Conservation (phyloP, 2,113 vertebrate species). For the Siniperca chuatsi region DNA sequence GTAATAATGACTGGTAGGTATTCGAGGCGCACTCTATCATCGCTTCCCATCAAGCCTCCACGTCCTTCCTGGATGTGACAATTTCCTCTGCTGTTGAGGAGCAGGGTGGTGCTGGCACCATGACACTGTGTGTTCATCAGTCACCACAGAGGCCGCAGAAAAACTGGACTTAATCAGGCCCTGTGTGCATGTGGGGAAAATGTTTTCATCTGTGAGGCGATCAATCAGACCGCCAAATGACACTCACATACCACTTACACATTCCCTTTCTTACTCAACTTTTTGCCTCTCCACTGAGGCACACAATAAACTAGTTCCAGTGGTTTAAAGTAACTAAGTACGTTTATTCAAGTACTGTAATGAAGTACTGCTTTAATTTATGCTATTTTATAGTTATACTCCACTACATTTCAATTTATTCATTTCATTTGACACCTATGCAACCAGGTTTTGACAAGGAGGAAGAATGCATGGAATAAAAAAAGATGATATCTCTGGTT, state of each 20-base stretch:
- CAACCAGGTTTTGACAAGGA: not conserved
- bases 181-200: conserved; percentile 6
- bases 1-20: conserved; percentile 66
- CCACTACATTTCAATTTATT: not conserved
- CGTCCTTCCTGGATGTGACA: conserved; percentile 68
- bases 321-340: not conserved
- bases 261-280: not conserved
- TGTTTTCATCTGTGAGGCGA: conserved; percentile 34
- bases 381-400: not conserved
- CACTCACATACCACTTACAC: not conserved
- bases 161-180: conserved; percentile 46
- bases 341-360: not conserved
- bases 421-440: not conserved
- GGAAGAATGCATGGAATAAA: not conserved
- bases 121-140: conserved; percentile 43
- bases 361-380: not conserved
- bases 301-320: not conserved
- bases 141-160: conserved; percentile 44
- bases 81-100: conserved; percentile 53
- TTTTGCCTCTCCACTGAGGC: not conserved
- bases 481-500: not conserved
- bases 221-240: conserved; percentile 24
- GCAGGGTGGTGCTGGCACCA: conserved; percentile 46
- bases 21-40: conserved; percentile 69
- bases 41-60: conserved; percentile 68